These are phyloP conservation scores for Pocillopora meandrina DNA, from an alignment of 92 coral and sea anemone genomes.

Conservation along the genomic window DNA sequence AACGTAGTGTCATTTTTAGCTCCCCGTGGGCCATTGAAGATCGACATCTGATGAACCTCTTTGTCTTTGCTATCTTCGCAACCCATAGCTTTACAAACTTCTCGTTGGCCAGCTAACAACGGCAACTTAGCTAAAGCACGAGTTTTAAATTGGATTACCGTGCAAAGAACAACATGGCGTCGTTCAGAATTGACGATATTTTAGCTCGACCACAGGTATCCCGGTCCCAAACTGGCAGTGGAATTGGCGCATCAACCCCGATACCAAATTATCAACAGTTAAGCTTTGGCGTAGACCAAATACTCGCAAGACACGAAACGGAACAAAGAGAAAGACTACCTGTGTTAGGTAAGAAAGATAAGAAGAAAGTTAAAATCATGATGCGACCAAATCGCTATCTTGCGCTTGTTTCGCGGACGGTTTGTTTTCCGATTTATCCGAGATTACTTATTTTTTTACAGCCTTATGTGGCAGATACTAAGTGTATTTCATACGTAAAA, in stretches of 20 bases:
- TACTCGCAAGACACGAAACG: constrained; percentile 62
- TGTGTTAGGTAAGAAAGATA: constrained; percentile 66
- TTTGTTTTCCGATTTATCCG: constrained; percentile 2
- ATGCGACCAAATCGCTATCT: background rate
- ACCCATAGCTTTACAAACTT: constrained; percentile 19
- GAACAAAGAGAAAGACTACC: constrained; percentile 66
- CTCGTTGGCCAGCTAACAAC: constrained; percentile 35
- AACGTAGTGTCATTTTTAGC: constrained; percentile 82
- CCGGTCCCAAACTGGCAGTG: constrained; percentile 53
- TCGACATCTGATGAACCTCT: constrained; percentile 68
- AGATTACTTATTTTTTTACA: constrained; percentile 27
- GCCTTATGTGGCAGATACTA: constrained; percentile 19
- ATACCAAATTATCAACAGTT: constrained; percentile 55
- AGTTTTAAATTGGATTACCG: constrained; percentile 39
- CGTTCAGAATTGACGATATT: constrained; percentile 89
- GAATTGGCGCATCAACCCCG: constrained; percentile 35
- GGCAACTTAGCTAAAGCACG: constrained; percentile 48
- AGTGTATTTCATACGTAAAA: constrained; percentile 18
- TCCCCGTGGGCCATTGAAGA: constrained; percentile 84
- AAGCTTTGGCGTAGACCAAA: constrained; percentile 89
- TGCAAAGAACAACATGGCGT: constrained; percentile 73
- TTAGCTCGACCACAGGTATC: constrained; percentile 66
- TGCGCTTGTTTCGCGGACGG: background rate
- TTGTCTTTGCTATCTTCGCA: constrained; percentile 48
- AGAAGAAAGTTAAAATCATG: background rate